Evolutionary conservation across 2,888 invertebrate species (phyloP), one percentile per base, ranked within the genome.

Genomic region (Ormyrus labotus): DNA sequence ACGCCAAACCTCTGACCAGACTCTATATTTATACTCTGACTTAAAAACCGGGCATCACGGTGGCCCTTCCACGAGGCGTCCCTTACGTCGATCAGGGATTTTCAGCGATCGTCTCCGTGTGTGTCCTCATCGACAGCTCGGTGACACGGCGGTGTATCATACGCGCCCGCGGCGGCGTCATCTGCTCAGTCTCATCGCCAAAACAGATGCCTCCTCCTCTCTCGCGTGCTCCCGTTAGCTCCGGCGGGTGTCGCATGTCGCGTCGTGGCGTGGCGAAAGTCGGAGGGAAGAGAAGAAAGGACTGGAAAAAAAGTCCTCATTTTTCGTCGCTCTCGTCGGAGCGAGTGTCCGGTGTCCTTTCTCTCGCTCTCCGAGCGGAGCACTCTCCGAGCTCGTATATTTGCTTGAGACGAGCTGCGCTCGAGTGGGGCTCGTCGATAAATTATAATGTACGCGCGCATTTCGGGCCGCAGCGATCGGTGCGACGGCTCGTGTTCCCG

Each of bases 121-220:
- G 34, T 4, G 34, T 34, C 34, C 34, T 34, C 34, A 34, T 34
- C 34, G 34, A 34, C 34, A 34, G 3, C 3, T 34, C 34, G 34
- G 34, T 34, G 34, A 34, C 34, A 4, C 4, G 34, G 34, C 3
- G 4, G 34, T 19, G 34, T 34, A 34, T 34, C 4, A 34, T 34
- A 2, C 34, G 34, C 34, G 34, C 4, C 34, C 0, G 11, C 51
- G 53, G 45, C 10, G 11, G 19, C 70, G 83, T 84, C 85, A 83
- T 88, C 88, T 88, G 88, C 85, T 88, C 84, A 88, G 85, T 85
- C 85, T 88, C 88, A 87, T 79, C 83, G 65, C 48, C 74, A 48
- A 80, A 88, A 85, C 88, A 88, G 87, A 87, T 87, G 87, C 85
- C 85, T 85, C 79, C 79, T 7, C 55, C 48, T 48, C 5, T 34